Conservation (phyloP, 2,888 invertebrate species). For the Dilophus febrilis region DNA sequence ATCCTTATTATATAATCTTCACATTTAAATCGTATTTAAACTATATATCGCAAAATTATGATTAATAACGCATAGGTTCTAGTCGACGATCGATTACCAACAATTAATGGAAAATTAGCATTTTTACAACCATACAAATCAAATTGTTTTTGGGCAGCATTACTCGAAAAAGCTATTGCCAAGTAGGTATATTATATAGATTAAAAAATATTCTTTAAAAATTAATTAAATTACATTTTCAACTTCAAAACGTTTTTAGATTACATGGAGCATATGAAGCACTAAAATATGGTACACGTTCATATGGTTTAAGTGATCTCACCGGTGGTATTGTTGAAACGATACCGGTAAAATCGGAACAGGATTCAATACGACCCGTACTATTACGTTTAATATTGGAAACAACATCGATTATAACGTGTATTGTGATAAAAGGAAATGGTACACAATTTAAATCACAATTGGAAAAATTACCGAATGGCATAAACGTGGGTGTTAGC, state of each 20-base stretch:
- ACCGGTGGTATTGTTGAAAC: slow-evolving; percentile 81
- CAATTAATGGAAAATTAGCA: slow-evolving; percentile 69
- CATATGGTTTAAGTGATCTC: slow-evolving; percentile 75
- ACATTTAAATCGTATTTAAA: no score
- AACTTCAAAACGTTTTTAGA: slow-evolving; percentile 32
- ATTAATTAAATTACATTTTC: background rate
- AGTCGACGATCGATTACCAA: slow-evolving; percentile 78
- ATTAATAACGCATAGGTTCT: no score
- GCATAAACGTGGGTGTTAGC: slow-evolving; percentile 61
- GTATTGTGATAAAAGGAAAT: slow-evolving; percentile 37
- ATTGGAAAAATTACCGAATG: slow-evolving; percentile 43
- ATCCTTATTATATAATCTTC: background rate
- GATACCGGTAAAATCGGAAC: slow-evolving; percentile 51
- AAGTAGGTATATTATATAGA: slow-evolving; percentile 40
- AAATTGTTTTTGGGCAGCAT: slow-evolving; percentile 75
- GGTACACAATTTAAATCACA: slow-evolving; percentile 34
- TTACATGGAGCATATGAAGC: slow-evolving; percentile 88
- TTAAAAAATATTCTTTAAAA: slow-evolving; percentile 3
- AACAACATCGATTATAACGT: slow-evolving; percentile 73
- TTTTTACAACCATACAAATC: slow-evolving; percentile 68
- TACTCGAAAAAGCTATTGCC: slow-evolving; percentile 84
- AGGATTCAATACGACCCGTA: slow-evolving; percentile 42
- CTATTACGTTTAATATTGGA: slow-evolving; percentile 53
- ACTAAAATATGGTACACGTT: slow-evolving; percentile 73
- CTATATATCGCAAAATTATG: no score